Conservation (phyloP, 2,797 vertebrate genomes). For the Sebastes iracundus region DNA sequence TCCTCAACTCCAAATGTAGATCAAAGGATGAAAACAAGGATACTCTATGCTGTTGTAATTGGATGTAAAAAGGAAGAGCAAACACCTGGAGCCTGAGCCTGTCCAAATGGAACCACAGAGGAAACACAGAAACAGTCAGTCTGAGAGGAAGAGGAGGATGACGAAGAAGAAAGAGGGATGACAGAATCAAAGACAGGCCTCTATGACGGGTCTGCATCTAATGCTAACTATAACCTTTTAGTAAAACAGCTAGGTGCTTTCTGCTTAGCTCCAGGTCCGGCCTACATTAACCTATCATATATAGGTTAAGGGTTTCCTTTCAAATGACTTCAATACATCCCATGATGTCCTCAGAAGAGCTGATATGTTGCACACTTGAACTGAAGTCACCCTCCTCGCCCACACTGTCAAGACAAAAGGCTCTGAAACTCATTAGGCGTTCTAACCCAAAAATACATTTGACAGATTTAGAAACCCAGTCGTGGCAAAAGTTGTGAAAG, state of each 20-base stretch:
- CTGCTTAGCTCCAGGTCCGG: background rate
- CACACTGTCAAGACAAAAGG: background rate
- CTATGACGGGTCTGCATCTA: background rate
- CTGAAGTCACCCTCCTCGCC: background rate
- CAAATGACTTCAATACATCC: background rate
- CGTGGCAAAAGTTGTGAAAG: slow-evolving; percentile 34
- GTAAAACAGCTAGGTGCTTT: background rate
- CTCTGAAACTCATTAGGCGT: background rate
- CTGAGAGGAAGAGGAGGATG: background rate
- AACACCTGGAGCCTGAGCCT: background rate
- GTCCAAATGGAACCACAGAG: background rate
- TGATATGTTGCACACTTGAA: background rate
- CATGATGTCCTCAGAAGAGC: background rate
- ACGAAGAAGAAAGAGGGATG: background rate
- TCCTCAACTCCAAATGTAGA: background rate
- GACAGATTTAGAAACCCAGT: slow-evolving; percentile 31
- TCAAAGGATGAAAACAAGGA: background rate
- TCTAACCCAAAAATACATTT: slow-evolving; percentile 27
- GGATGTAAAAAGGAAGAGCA: background rate
- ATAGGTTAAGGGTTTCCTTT: background rate
- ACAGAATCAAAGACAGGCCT: background rate
- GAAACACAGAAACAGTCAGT: background rate
- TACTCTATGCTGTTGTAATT: background rate
- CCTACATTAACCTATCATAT: too few relatives aligned
- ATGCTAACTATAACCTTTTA: background rate